Percentiles rank a stretch among this genome's conserved stretches.
phyloP scores from a whole-genome alignment of 2,797 vertebrate genomes.

The Trachops cirrhosus region DNA sequence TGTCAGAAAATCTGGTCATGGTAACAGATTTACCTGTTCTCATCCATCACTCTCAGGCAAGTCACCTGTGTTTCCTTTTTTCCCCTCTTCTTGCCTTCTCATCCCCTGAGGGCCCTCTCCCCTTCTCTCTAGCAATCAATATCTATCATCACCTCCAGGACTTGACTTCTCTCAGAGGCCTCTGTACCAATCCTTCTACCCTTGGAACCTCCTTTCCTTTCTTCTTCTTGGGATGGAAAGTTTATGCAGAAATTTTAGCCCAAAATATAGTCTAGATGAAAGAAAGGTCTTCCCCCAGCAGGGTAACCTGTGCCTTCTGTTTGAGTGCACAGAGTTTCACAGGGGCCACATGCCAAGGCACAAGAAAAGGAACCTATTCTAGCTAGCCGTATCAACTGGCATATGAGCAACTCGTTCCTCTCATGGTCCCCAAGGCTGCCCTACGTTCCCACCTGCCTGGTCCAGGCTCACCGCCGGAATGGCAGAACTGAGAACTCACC shows the following conservation, averaged over 20 bases:
- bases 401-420: not conserved
- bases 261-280: not conserved
- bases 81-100: not conserved
- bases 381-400: not conserved
- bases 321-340: not conserved
- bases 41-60: not conserved
- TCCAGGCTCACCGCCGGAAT: not conserved
- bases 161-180: not conserved
- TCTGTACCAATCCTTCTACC: not conserved
- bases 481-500: not conserved
- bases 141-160: not conserved
- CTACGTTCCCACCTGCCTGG: not conserved
- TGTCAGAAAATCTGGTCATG: not conserved
- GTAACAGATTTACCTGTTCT: not conserved
- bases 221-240: not conserved
- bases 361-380: not conserved
- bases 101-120: not conserved
- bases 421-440: not conserved
- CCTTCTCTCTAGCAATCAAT: not conserved
- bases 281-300: not conserved
- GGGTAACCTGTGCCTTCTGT: not conserved
- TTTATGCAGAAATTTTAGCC: not conserved
- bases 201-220: not conserved
- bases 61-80: not conserved
- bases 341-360: not conserved